Percentiles rank a stretch among this genome's conserved stretches.
These are phyloP conservation scores for Leptocoma aspasia DNA, from an alignment of 2,113 vertebrate species.

Conservation along the genomic window DNA sequence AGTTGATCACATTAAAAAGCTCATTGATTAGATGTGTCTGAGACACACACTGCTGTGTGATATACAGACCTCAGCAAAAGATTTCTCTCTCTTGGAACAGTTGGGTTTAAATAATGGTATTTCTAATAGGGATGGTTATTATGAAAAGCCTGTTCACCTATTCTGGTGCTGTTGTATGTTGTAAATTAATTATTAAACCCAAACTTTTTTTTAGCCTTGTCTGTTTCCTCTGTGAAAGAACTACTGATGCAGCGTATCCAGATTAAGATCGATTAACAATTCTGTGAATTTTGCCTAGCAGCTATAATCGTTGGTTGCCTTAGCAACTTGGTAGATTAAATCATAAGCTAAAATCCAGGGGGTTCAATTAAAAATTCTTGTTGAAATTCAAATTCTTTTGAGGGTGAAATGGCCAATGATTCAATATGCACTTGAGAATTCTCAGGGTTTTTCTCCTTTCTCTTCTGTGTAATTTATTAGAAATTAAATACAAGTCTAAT, in stretches of 20 bases:
- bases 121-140: background rate
- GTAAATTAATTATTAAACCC: background rate
- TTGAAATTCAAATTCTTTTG: slow-evolving; percentile 49
- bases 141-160: background rate
- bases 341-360: slow-evolving; percentile 46
- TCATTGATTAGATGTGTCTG: slow-evolving; percentile 30
- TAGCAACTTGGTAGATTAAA: slow-evolving; percentile 60
- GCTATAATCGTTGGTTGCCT: slow-evolving; percentile 62
- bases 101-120: background rate
- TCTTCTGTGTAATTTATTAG: background rate
- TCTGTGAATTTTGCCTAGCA: slow-evolving; percentile 52
- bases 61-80: background rate
- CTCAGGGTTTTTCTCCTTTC: background rate
- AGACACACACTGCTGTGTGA: background rate
- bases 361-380: slow-evolving; percentile 62
- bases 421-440: background rate
- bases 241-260: background rate
- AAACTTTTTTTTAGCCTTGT: background rate
- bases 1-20: slow-evolving; percentile 12
- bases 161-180: background rate
- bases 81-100: background rate
- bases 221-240: background rate
- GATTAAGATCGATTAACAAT: slow-evolving; percentile 65
- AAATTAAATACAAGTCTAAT: background rate
- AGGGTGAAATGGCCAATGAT: background rate